These are phyloP conservation scores for Empidonax traillii DNA, from an alignment of 2,113 vertebrate genomes.

Conservation along the genomic window DNA sequence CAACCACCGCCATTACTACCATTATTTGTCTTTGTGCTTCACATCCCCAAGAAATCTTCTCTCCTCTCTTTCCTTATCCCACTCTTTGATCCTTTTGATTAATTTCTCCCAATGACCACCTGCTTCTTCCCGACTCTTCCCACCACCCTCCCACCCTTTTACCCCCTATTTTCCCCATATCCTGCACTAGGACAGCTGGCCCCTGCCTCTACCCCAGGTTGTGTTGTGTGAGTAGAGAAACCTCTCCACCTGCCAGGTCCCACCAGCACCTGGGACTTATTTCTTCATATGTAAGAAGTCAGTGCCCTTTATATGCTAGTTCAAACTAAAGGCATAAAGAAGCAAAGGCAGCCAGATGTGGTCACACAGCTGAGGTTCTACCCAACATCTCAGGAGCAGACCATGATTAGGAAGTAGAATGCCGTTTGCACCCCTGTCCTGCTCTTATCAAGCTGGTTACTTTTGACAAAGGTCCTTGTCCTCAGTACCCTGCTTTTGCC, in stretches of 20 bases:
- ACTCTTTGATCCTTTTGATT: neutral
- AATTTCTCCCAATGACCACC: neutral
- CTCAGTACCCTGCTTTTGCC: neutral
- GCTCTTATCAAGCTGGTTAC: neutral
- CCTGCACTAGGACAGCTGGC: neutral
- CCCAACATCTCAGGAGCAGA: rapidly evolving
- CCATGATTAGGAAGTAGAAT: neutral
- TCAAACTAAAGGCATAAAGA: neutral
- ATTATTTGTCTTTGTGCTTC: neutral
- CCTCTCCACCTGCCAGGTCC: neutral
- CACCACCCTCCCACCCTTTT: rapidly evolving
- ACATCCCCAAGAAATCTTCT: neutral
- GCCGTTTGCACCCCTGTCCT: neutral
- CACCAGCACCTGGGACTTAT: neutral
- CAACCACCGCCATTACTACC: neutral
- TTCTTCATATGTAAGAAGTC: neutral
- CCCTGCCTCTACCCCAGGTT: neutral
- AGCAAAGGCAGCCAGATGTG: neutral
- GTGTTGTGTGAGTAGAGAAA: neutral
- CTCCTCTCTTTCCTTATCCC: neutral
- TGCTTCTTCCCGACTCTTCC: neutral
- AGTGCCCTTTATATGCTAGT: rapidly evolving
- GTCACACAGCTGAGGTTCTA: neutral
- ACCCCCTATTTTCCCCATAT: rapidly evolving
- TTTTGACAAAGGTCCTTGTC: neutral